Percentiles rank a stretch among this genome's conserved stretches.
Evolutionary conservation across 2,797 vertebrate genomes (phyloP).

Genomic region (Meda fulgida): DNA sequence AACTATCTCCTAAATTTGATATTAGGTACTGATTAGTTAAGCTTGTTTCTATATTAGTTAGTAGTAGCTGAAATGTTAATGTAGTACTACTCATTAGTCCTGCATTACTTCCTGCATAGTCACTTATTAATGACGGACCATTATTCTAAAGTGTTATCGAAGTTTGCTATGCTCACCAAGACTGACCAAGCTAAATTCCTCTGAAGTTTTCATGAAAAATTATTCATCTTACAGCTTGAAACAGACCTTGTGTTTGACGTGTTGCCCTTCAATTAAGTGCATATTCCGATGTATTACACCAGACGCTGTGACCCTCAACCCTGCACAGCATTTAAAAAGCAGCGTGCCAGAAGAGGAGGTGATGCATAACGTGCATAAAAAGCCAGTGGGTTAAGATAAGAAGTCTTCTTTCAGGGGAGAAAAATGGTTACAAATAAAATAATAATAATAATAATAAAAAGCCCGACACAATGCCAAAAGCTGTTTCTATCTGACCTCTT

Average conservation of each 20-base stretch:
- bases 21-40: too few relatives aligned
- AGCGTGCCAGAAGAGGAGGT: conserved; percentile 36
- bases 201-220: neutral
- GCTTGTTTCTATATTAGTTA: too few relatives aligned
- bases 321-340: conserved; percentile 38
- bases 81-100: too few relatives aligned
- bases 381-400: conserved; percentile 60
- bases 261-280: conserved; percentile 9
- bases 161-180: too few relatives aligned
- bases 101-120: too few relatives aligned
- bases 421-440: conserved; percentile 39
- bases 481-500: conserved; percentile 63
- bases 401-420: conserved; percentile 54
- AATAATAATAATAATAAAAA: conserved; percentile 42
- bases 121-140: too few relatives aligned
- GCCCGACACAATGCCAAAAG: conserved; percentile 52
- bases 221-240: neutral
- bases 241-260: conserved; percentile 11
- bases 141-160: too few relatives aligned
- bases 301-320: conserved; percentile 45
- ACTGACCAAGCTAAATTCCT: neutral
- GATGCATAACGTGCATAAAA: conserved; percentile 53
- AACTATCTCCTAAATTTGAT: too few relatives aligned
- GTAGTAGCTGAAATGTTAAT: too few relatives aligned
- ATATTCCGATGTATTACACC: conserved; percentile 20